Conservation (phyloP, 2,113 vertebrate genomes). For the Muscicapa adusta region DNA sequence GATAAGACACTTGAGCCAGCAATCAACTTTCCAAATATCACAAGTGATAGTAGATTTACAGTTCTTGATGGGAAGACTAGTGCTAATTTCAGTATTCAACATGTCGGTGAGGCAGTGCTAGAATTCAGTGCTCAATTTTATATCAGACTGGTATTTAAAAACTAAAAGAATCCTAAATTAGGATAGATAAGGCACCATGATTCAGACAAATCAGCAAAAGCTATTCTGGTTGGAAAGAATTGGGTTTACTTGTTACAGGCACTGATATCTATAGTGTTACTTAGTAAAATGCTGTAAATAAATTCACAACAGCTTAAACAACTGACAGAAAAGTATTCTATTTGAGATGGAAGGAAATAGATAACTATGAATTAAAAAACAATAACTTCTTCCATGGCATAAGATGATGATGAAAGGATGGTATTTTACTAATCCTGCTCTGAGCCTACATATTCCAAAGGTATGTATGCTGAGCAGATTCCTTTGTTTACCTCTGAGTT, state of each 20-base stretch:
- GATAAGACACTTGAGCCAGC: conserved; percentile 1
- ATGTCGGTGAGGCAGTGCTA: neutral
- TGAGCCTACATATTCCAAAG: neutral
- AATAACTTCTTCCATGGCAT: neutral
- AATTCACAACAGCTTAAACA: neutral
- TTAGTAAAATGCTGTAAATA: neutral
- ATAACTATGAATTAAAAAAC: neutral
- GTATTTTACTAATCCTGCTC: neutral
- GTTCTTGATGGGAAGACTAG: neutral
- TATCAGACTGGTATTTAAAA: neutral
- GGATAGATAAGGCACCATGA: neutral
- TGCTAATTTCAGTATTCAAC: neutral
- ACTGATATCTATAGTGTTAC: neutral
- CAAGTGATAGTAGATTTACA: neutral
- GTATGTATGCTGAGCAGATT: neutral
- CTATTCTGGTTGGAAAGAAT: neutral
- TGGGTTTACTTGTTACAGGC: neutral
- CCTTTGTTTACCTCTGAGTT: conserved; percentile 10
- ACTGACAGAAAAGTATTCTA: neutral
- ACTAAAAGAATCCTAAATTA: neutral
- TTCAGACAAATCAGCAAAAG: neutral
- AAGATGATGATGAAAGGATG: neutral
- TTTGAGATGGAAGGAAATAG: neutral
- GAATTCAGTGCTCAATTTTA: neutral
- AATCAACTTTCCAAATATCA: neutral